phyloP scores from a whole-genome alignment of 2,113 vertebrate genomes.

The Nycticebus coucang region DNA sequence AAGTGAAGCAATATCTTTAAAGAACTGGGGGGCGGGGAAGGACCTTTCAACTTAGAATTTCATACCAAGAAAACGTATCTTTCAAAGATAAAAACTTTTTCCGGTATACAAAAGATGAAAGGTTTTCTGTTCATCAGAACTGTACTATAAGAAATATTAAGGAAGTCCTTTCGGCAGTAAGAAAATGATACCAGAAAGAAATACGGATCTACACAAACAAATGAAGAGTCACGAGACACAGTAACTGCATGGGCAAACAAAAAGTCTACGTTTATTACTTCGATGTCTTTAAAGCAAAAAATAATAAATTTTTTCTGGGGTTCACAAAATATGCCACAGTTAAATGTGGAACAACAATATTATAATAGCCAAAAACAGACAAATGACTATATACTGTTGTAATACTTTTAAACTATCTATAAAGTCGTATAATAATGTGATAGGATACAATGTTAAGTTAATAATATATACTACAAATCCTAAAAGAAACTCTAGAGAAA shows the following conservation, averaged over 20 bases:
- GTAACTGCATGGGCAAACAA: not conserved
- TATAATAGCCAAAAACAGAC: not conserved
- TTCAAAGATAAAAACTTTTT: not conserved
- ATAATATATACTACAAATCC: not conserved
- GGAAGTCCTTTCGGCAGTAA: not conserved
- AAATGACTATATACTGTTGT: not conserved
- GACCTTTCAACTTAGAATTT: not conserved
- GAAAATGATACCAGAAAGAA: not conserved
- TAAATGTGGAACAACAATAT: not conserved
- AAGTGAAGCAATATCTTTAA: not conserved
- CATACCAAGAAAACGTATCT: not conserved
- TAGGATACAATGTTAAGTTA: not conserved
- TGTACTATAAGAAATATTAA: not conserved
- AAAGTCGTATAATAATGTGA: not conserved
- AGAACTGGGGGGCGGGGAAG: not conserved
- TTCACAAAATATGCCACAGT: not conserved
- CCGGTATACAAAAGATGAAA: not conserved
- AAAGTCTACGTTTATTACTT: not conserved
- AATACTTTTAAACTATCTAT: not conserved
- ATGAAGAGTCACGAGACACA: not conserved
- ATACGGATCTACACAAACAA: not conserved
- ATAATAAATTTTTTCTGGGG: not conserved
- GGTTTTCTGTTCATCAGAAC: not conserved
- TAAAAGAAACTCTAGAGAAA: not conserved
- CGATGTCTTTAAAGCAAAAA: conserved; percentile 15